Percentiles rank a stretch among this genome's conserved stretches.
phyloP scores from a whole-genome alignment of 1,140 invertebrate genomes.

The Stratiolaelaps scimitus region DNA sequence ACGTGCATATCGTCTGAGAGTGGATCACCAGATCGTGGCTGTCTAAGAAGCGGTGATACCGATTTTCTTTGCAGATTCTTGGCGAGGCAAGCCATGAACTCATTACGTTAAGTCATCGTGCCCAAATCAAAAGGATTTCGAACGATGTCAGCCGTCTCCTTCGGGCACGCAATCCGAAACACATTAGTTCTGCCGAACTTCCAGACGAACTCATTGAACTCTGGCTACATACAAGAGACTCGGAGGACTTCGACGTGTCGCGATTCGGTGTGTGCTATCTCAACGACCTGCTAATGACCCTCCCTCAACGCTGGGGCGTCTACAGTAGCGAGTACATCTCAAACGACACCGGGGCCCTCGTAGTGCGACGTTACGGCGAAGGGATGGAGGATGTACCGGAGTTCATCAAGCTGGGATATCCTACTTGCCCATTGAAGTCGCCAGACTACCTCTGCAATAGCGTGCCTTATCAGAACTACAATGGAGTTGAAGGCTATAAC shows the following conservation, averaged over 20 bases:
- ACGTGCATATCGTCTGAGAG: no score
- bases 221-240: not conserved
- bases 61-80: not conserved
- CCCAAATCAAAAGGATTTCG: slow-evolving; percentile 18
- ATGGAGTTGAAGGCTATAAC: not conserved
- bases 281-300: slow-evolving; percentile 1
- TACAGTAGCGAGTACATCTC: slow-evolving; percentile 8
- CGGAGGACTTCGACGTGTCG: not conserved
- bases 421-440: no score
- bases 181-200: not conserved
- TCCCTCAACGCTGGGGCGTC: slow-evolving; percentile 14
- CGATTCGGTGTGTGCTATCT: slow-evolving; percentile 13
- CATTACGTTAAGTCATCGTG: slow-evolving; percentile 5
- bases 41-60: no score
- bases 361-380: not conserved
- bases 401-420: not conserved
- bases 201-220: not conserved
- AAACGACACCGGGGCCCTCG: not conserved
- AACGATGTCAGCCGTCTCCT: slow-evolving; percentile 4
- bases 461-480: no score
- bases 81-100: not conserved
- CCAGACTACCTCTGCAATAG: no score
- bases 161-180: not conserved
- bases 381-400: slow-evolving; percentile 6
- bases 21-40: no score